Percentiles rank a stretch among this genome's conserved stretches.
Evolutionary conservation across 1,140 invertebrate genomes (phyloP).

Genomic region (Leguminivora glycinivorella): DNA sequence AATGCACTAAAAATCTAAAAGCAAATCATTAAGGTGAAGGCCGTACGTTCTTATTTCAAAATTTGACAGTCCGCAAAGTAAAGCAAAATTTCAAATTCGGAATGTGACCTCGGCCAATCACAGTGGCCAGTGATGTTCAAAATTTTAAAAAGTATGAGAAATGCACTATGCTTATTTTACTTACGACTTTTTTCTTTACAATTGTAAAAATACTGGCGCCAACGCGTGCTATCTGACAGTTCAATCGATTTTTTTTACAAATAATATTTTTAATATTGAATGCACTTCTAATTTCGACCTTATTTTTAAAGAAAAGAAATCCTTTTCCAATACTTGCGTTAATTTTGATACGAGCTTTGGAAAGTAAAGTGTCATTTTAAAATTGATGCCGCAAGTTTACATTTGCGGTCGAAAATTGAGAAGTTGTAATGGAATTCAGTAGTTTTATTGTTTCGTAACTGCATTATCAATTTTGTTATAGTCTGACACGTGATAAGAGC

Average conservation of each 20-base stretch:
- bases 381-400: background rate
- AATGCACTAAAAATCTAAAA: constrained; percentile 34
- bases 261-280: background rate
- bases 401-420: background rate
- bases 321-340: background rate
- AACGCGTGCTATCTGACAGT: constrained; percentile 4
- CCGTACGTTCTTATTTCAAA: constrained; percentile 40
- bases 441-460: background rate
- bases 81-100: constrained; percentile 28
- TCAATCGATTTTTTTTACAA: background rate
- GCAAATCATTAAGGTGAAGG: constrained; percentile 22
- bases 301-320: background rate
- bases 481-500: background rate
- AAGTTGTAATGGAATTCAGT: background rate
- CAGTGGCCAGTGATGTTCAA: background rate
- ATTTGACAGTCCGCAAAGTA: constrained; percentile 30
- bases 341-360: background rate
- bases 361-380: background rate
- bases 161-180: background rate
- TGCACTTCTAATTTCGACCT: background rate
- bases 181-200: background rate
- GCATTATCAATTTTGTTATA: background rate
- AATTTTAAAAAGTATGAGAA: background rate
- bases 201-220: background rate
- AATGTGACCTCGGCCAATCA: constrained; percentile 43